These are phyloP conservation scores for Cnemophilus loriae DNA, from an alignment of 2,113 vertebrate species.

Conservation along the genomic window DNA sequence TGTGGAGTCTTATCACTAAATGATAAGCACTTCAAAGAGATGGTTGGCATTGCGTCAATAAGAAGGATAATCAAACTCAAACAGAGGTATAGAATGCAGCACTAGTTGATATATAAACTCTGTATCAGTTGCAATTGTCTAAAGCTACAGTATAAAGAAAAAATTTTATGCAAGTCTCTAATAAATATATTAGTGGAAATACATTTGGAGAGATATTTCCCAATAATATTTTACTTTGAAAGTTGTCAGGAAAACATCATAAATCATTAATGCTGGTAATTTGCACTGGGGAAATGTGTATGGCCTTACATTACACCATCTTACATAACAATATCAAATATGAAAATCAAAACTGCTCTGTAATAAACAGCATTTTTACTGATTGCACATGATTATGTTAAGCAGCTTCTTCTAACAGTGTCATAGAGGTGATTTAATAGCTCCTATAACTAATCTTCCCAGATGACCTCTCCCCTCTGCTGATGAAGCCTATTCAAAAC, in stretches of 20 bases:
- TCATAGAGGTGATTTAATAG: conserved; percentile 86
- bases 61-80: neutral
- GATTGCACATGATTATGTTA: conserved; percentile 98
- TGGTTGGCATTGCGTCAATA: neutral
- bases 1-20: neutral
- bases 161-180: neutral
- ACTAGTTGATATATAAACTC: neutral
- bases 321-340: conserved; percentile 75
- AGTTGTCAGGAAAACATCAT: conserved; percentile 55
- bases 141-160: neutral
- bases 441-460: conserved; percentile 87
- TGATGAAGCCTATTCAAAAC: conserved; percentile 98
- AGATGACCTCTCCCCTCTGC: conserved; percentile 88
- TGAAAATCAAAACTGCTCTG: conserved; percentile 79
- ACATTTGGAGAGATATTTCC: conserved; percentile 38
- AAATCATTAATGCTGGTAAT: conserved; percentile 63
- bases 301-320: conserved; percentile 48
- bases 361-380: conserved; percentile 94
- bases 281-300: conserved; percentile 59
- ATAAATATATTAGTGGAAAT: conserved; percentile 39
- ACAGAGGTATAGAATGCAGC: neutral
- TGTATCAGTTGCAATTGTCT: neutral
- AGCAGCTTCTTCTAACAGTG: conserved; percentile 85
- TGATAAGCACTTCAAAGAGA: neutral
- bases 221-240: conserved; percentile 47